These are phyloP conservation scores for Sebastolobus altivelis DNA, from an alignment of 2,797 vertebrate genomes.

Conservation along the genomic window DNA sequence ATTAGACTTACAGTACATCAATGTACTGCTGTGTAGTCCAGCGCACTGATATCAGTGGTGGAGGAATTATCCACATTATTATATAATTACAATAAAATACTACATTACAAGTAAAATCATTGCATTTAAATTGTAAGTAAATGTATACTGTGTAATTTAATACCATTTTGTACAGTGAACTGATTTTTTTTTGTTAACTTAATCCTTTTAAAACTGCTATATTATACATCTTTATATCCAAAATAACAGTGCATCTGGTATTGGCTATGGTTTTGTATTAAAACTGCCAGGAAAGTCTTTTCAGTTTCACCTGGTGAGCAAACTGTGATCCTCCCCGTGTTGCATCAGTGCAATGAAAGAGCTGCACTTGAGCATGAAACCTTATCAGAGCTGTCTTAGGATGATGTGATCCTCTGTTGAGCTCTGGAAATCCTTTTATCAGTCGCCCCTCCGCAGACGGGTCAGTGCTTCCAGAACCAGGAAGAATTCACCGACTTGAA, in stretches of 20 bases:
- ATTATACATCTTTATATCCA: neutral
- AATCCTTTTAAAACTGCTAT: neutral
- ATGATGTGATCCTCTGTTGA: slow-evolving; percentile 65
- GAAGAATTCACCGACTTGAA: slow-evolving; percentile 7
- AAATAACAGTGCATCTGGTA: neutral
- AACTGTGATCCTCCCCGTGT: slow-evolving; percentile 14
- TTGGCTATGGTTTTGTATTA: neutral
- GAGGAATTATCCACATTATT: neutral
- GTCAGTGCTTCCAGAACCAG: slow-evolving; percentile 38
- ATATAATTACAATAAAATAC: neutral
- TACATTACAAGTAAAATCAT: neutral
- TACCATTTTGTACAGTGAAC: neutral
- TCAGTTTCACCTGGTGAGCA: slow-evolving; percentile 1
- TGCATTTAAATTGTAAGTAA: neutral
- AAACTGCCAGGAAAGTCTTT: neutral
- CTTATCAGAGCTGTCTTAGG: slow-evolving; percentile 59
- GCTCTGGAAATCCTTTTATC: slow-evolving; percentile 69
- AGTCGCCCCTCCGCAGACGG: slow-evolving; percentile 24
- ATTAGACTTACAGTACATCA: neutral
- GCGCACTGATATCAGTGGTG: neutral
- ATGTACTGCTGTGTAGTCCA: neutral
- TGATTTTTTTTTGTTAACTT: neutral
- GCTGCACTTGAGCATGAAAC: slow-evolving; percentile 38
- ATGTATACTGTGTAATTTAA: neutral
- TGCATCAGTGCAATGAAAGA: slow-evolving; percentile 35